Evolutionary conservation across 2,888 invertebrate genomes (phyloP).

Genomic region (Erebia palarica): DNA sequence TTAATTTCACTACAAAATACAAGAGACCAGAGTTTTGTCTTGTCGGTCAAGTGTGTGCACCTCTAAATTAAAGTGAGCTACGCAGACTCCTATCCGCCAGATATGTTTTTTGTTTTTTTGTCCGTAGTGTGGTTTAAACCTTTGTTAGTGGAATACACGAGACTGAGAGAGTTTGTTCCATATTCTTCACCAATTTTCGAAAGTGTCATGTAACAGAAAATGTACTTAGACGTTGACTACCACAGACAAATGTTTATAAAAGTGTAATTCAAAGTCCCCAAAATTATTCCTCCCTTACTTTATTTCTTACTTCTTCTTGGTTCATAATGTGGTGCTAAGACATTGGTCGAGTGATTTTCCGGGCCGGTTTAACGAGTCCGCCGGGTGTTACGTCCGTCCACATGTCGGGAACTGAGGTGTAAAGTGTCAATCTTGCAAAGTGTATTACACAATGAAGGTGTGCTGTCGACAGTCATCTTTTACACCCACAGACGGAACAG

Average conservation of each 20-base stretch:
- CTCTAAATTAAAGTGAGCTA: too few species aligned
- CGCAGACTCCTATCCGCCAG: too few species aligned
- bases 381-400: slow-evolving; percentile 5
- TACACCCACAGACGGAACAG: neutral
- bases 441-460: slow-evolving; percentile 1
- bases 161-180: too few species aligned
- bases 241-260: too few species aligned
- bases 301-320: neutral
- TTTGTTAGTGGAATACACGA: too few species aligned
- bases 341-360: neutral
- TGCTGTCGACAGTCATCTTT: neutral
- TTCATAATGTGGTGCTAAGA: slow-evolving; percentile 7
- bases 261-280: neutral
- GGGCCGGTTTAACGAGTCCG: slow-evolving; percentile 13
- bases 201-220: neutral
- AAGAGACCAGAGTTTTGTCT: too few species aligned
- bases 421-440: slow-evolving; percentile 15
- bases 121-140: too few species aligned
- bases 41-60: too few species aligned
- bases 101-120: too few species aligned
- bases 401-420: slow-evolving; percentile 9
- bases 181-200: neutral
- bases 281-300: neutral
- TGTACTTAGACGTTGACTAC: neutral
- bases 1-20: too few species aligned